Conservation (phyloP, 2,888 invertebrate genomes). For the Branchipolynoe longqiensis region DNA sequence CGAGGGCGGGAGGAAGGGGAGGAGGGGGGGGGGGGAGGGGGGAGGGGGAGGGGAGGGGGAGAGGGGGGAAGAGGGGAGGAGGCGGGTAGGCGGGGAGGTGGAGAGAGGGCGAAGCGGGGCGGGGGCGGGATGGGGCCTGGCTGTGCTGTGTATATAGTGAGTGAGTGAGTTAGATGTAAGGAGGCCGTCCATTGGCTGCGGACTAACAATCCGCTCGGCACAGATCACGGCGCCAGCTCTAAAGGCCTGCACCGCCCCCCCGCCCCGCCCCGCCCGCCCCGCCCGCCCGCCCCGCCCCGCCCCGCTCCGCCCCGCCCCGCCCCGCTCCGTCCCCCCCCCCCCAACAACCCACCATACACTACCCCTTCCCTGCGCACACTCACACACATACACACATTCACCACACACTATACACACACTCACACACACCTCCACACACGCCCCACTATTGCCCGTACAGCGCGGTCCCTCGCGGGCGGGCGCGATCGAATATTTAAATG, state of each 20-base stretch:
- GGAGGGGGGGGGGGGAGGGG: background rate
- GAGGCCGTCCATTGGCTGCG: background rate
- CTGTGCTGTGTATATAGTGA: background rate
- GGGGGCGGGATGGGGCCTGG: background rate
- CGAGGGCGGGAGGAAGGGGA: background rate
- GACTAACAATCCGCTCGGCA: background rate
- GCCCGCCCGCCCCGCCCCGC: background rate
- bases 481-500: constrained; percentile 35
- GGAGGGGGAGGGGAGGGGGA: background rate
- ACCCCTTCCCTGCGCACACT: background rate
- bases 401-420: background rate
- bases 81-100: background rate
- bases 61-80: background rate
- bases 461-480: background rate
- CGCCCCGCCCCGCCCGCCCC: background rate
- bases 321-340: background rate
- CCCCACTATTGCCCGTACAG: background rate
- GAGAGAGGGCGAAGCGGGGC: background rate
- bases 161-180: constrained; percentile 8
- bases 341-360: background rate
- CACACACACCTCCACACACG: background rate
- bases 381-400: background rate
- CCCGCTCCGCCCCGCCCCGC: background rate
- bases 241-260: background rate
- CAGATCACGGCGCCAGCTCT: background rate